A percentile compares a stretch with the other conserved stretches of the same genome.
Conservation (phyloP, 1,140 invertebrate species). For the Acromyrmex charruanus region DNA sequence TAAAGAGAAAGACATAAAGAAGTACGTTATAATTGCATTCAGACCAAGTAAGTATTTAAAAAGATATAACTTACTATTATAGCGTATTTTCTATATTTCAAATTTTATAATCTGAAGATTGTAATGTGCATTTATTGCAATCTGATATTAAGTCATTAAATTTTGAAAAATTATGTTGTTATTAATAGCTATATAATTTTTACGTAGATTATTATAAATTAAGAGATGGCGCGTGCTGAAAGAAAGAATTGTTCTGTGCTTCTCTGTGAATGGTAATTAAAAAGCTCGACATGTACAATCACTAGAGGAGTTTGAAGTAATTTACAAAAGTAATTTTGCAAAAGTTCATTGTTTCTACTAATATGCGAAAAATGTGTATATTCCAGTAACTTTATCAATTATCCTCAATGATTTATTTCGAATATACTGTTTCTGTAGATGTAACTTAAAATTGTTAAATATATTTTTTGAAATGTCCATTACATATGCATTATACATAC, state of each 20-base stretch:
- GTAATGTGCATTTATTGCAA: not conserved
- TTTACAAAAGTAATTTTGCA: not conserved
- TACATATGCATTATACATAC: constrained; percentile 72
- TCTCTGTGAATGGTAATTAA: not conserved
- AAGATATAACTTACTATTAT: constrained; percentile 6
- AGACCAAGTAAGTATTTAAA: constrained; percentile 78
- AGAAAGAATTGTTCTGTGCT: not conserved
- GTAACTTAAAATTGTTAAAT: not conserved
- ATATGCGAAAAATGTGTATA: constrained; percentile 18
- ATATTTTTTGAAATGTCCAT: constrained; percentile 28
- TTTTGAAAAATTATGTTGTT: not conserved
- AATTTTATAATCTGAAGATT: constrained; percentile 18
- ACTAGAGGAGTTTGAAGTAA: not conserved
- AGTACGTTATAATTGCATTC: constrained; percentile 67
- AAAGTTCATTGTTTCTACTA: constrained; percentile 12
- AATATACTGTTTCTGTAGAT: not conserved
- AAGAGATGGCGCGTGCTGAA: constrained; percentile 70
- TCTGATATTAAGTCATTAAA: not conserved
- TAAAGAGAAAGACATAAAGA: constrained; percentile 61
- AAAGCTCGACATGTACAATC: not conserved
- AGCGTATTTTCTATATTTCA: not conserved
- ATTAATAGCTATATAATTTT: constrained; percentile 3
- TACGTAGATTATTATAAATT: constrained; percentile 79
- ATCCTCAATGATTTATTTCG: not conserved
- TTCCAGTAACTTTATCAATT: not conserved